Evolutionary conservation across 1,140 invertebrate genomes (phyloP).

Genomic region (Fopius arisanus): DNA sequence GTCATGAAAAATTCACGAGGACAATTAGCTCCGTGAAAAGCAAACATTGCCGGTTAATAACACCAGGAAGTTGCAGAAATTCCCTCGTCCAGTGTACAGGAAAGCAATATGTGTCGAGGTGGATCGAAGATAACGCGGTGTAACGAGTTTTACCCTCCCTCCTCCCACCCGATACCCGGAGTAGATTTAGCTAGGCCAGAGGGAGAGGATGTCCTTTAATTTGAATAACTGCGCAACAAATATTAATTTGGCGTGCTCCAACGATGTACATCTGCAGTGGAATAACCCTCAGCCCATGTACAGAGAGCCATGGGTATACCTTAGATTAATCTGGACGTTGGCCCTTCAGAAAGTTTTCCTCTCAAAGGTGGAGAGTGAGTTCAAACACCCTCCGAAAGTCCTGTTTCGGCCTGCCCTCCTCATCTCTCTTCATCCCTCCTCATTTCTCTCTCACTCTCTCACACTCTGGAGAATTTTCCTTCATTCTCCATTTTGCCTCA

Average conservation of each 20-base stretch:
- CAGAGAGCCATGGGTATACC: background rate
- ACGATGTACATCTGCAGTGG: background rate
- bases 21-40: no score
- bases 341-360: constrained; percentile 2
- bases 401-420: background rate
- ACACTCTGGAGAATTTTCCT: background rate
- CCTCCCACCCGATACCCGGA: background rate
- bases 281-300: background rate
- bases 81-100: no score
- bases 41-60: no score
- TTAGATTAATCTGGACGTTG: background rate
- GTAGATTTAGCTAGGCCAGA: background rate
- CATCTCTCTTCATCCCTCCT: background rate
- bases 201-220: constrained; percentile 33
- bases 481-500: background rate
- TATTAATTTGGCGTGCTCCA: constrained; percentile 44
- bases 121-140: constrained; percentile 7
- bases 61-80: no score
- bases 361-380: background rate
- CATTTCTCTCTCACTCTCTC: background rate
- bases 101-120: background rate
- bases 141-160: background rate
- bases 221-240: constrained; percentile 51
- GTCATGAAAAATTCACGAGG: no score
- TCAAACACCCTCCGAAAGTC: constrained; percentile 2